phyloP scores from a whole-genome alignment of 64 coral and sea anemone species.

The Anthopleura sola region DNA sequence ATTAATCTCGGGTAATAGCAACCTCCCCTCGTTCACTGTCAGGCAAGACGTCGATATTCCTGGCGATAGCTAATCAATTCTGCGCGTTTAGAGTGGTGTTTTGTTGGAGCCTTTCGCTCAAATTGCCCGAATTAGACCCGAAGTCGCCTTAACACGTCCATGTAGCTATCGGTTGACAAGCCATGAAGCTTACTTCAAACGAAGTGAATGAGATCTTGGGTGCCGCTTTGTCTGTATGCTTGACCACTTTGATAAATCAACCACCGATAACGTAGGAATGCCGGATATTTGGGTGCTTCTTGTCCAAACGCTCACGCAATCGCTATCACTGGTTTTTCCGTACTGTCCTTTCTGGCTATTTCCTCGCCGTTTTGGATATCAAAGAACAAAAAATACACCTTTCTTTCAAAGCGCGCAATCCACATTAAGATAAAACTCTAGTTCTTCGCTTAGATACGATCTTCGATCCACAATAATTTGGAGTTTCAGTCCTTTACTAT shows the following conservation, averaged over 20 bases:
- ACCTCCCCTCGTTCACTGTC: background rate
- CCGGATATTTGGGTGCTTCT: conserved; percentile 11
- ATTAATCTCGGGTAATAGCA: background rate
- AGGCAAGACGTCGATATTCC: background rate
- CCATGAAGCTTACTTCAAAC: background rate
- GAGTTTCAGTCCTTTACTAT: background rate
- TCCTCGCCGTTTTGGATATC: background rate
- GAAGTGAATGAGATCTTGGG: conserved; percentile 12
- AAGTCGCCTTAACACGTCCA: background rate
- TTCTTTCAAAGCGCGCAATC: background rate
- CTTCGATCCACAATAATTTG: background rate
- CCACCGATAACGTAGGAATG: conserved; percentile 14
- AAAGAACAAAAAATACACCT: background rate
- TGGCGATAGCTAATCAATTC: conserved; percentile 4
- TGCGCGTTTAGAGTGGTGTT: background rate
- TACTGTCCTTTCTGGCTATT: background rate
- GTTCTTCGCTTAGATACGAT: background rate
- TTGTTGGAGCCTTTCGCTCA: background rate
- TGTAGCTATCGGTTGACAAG: conserved; percentile 1
- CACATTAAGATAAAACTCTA: background rate
- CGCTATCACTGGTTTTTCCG: background rate
- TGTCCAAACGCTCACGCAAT: conserved; percentile 15
- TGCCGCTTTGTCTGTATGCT: conserved; percentile 3
- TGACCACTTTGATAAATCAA: conserved; percentile 22
- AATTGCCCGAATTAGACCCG: conserved; percentile 8